These are phyloP conservation scores for Catocala fraxini DNA, from an alignment of 2,888 invertebrate species.

Conservation along the genomic window DNA sequence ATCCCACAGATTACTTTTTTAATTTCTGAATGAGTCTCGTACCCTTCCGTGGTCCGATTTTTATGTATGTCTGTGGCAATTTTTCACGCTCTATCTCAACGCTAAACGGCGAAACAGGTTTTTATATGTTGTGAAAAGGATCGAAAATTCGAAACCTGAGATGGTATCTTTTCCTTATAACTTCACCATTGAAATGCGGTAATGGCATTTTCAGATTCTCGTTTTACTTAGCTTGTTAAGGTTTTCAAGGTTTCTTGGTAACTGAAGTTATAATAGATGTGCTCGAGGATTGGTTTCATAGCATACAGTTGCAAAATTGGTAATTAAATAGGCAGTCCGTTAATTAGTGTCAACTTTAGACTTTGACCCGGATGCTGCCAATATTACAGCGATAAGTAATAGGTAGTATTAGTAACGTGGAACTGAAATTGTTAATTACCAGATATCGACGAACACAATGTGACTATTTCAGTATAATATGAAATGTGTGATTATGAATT, in stretches of 20 bases:
- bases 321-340: too few species aligned
- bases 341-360: too few species aligned
- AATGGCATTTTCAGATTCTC: conserved; percentile 35
- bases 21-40: not conserved
- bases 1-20: not conserved
- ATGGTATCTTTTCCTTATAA: conserved; percentile 33
- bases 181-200: conserved; percentile 29
- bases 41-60: conserved; percentile 1
- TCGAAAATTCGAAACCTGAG: conserved; percentile 29
- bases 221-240: conserved; percentile 22
- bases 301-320: too few species aligned
- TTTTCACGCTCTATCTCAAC: conserved; percentile 20
- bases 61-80: conserved; percentile 14
- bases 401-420: too few species aligned
- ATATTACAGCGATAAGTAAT: too few species aligned
- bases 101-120: conserved; percentile 26
- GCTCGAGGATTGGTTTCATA: not conserved
- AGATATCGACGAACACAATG: too few species aligned
- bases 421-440: too few species aligned
- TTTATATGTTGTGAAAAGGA: conserved; percentile 34
- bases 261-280: not conserved
- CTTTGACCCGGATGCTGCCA: too few species aligned
- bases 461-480: too few species aligned
- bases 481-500: too few species aligned
- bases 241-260: conserved; percentile 19